Evolutionary conservation across 2,797 vertebrate genomes (phyloP), one percentile per base, ranked within the genome.

Genomic region (Schizopygopsis malacanthus): DNA sequence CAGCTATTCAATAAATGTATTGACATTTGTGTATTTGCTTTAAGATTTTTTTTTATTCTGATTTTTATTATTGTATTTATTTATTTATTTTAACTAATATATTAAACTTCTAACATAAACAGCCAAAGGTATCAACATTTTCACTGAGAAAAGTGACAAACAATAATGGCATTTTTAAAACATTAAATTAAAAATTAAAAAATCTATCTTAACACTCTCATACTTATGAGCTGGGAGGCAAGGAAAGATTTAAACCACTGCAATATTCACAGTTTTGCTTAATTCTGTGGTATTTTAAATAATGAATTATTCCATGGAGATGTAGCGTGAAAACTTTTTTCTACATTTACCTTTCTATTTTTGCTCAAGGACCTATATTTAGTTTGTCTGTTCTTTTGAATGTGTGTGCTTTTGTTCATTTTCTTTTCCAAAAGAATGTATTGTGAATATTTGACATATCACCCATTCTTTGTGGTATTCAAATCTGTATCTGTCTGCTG

Each of bases 391-490:
- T 63, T 79, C 39, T 79, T 79, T 63, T n/a, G 37, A 13, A 41
- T 76, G 47, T 0, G 33, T n/a, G 16, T 18, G 56, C 56, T 18
- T 63, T 28, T 79, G 33, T 61, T 43, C 3, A 56, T 56, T n/a
- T n/a, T 39, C 22, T n/a, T n/a, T 45, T 43, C 4, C 39, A 45
- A 59, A 59, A 45, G 7, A 63, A 61, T 41, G 22, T 13, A n/a
- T 77, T 41, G 54, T 41, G 75, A 59, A 15, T 28, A 20, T 45
- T 1, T 45, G 77, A 63, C 41, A 79, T 43, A 79, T 63, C 37
- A 63, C 56, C 20, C 52, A 15, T 56, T 78, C 77, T 79, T 79
- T 63, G 56, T 12, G 56, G 54, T 45, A 63, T 79, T 28, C 25
- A 63, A 6, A 59, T 63, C 15, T 33, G 39, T 33, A 79, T 63